Base-by-base conservation (phyloP, 2,888 invertebrate genomes). In the Diloba caeruleocephala region DNA sequence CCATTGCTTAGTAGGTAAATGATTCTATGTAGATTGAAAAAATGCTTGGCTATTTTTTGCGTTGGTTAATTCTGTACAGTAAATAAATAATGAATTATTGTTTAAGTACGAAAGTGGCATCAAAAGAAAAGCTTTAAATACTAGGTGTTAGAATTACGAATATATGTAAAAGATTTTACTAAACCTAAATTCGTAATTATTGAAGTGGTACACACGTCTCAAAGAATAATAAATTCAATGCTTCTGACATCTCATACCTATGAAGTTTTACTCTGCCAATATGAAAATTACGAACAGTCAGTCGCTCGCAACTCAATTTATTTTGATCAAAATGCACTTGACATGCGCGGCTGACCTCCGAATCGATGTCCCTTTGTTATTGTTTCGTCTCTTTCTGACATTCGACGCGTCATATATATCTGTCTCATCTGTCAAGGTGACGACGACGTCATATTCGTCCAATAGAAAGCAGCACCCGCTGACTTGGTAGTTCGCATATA, bases 311-410 rank as follows among this genome's bases (percentile, higher is more conserved):
- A 64, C 44, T 68, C 71, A 72, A 76, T 83, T 82, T 82, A 80
- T 83, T 81, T 82, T 84, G 84, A 85, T 82, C 82, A 64, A 73
- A 78, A 74, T 83, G 81, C 81, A 87, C 81, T 88, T 89, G 91
- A 85, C 91, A 90, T 92, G 92, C 92, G 88, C 87, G 79, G 76
- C 71, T 86, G 87, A 87, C 87, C 88, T 86, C 84, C 81, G 83
- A 92, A 93, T 93, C 92, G 92, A 93, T 93, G 89, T 79, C 69
- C 51, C 76, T 85, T 88, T 92, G 92, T 92, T 93, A 76, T 90
- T 92, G 86, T 88, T 87, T 73, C 73, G 32, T 90, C 85, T 75
- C 84, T 21, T 42, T 90, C 79, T 17, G 69, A 65, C 86, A 33
- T 65, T 19, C 0, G 0, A 3, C 6, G 2, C 1, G n/a, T 2